Conservation (phyloP, 2,888 invertebrate genomes). For the Nineta flava region DNA sequence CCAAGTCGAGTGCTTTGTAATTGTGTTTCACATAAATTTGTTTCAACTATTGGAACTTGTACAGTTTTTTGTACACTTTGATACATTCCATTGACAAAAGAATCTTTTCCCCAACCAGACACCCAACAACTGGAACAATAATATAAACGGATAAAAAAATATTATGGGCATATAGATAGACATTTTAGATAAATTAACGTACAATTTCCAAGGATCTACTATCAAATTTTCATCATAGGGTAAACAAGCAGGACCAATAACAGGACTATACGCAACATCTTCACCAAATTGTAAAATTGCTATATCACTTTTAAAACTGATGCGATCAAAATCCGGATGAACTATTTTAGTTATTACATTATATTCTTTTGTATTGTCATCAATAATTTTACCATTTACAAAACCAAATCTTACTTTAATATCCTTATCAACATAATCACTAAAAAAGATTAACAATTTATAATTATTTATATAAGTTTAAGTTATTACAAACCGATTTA, state of each 20-base stretch:
- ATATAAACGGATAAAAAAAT: background rate
- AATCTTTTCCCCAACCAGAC: constrained; percentile 79
- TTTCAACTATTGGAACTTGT: constrained; percentile 49
- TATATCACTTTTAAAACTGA: constrained; percentile 64
- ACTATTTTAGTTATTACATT: constrained; percentile 24
- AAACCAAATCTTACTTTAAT: background rate
- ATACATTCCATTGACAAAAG: constrained; percentile 35
- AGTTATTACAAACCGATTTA: too few relatives aligned
- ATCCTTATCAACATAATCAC: too few relatives aligned
- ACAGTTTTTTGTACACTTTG: constrained; percentile 28
- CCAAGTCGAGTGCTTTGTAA: constrained; percentile 51
- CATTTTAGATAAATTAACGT: background rate
- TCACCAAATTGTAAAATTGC: constrained; percentile 56
- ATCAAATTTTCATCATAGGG: constrained; percentile 22
- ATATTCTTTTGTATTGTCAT: constrained; percentile 49
- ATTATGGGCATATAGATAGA: background rate
- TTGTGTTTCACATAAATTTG: constrained; percentile 42
- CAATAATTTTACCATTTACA: constrained; percentile 39
- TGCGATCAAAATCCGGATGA: constrained; percentile 49
- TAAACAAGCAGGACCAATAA: constrained; percentile 45
- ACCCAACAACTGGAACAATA: constrained; percentile 37
- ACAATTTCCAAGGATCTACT: background rate
- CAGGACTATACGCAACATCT: constrained; percentile 35
- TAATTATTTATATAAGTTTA: too few relatives aligned
- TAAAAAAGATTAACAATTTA: too few relatives aligned